These are phyloP conservation scores for Bradynema listronoti DNA, from an alignment of 1,140 invertebrate genomes.

Conservation along the genomic window DNA sequence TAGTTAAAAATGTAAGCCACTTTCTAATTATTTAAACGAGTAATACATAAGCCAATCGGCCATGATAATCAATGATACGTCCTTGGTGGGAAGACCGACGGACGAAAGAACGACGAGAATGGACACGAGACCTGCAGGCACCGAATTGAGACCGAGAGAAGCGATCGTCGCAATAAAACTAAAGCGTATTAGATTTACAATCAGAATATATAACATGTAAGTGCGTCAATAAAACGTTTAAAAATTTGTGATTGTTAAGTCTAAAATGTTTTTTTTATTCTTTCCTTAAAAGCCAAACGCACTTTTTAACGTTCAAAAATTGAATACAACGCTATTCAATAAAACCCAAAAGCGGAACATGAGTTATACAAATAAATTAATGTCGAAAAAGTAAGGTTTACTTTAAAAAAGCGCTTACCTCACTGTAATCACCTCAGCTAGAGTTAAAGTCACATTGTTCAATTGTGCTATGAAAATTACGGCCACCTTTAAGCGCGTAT, in stretches of 20 bases:
- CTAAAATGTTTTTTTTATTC: no score
- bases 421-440: slow-evolving; percentile 70
- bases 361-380: no score
- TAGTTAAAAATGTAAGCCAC: slow-evolving; percentile 8
- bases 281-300: no score
- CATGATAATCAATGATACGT: slow-evolving; percentile 82
- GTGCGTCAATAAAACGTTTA: no score
- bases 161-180: slow-evolving; percentile 87
- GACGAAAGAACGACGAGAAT: slow-evolving; percentile 94
- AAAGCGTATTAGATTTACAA: slow-evolving; percentile 34
- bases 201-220: no score
- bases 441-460: slow-evolving; percentile 62
- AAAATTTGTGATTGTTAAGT: no score
- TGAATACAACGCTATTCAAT: no score
- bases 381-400: slow-evolving; percentile 4
- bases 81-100: slow-evolving; percentile 80
- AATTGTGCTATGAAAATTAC: slow-evolving; percentile 66
- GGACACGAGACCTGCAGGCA: slow-evolving; percentile 85
- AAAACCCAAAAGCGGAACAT: no score
- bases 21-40: slow-evolving; percentile 20
- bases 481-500: no score
- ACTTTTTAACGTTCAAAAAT: no score
- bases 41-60: slow-evolving; percentile 95
- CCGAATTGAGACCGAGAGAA: slow-evolving; percentile 87
- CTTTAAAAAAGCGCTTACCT: slow-evolving; percentile 67